A percentile compares a stretch with the other conserved stretches of the same genome.
phyloP scores from a whole-genome alignment of 2,113 vertebrate species.

The Myotis brandtii region DNA sequence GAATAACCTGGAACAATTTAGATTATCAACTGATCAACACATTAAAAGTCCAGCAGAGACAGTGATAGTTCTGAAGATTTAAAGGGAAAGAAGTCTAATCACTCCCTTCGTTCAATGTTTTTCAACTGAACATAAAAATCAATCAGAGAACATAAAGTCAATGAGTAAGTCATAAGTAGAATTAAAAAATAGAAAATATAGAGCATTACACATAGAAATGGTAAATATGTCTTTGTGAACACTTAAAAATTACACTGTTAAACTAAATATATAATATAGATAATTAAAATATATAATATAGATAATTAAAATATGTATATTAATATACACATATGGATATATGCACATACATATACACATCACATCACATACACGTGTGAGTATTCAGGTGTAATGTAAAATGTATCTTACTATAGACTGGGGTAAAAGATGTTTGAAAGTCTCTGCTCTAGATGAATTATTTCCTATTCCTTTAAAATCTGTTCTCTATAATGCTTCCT shows the following conservation, averaged over 20 bases:
- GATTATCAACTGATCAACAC: constrained; percentile 9
- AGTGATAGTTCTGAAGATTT: constrained; percentile 20
- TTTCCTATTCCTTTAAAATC: constrained; percentile 19
- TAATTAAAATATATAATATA: neutral
- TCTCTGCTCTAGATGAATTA: constrained; percentile 7
- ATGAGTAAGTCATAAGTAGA: neutral
- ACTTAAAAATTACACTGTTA: neutral
- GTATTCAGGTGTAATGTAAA: neutral
- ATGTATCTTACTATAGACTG: neutral
- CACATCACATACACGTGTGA: neutral
- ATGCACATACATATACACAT: neutral
- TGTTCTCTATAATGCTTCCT: neutral
- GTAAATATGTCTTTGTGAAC: constrained; percentile 30
- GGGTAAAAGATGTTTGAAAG: constrained; percentile 28
- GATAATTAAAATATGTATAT: constrained; percentile 8
- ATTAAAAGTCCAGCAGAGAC: constrained; percentile 22
- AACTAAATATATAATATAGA: neutral
- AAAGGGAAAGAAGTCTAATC: neutral
- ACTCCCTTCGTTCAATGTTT: neutral
- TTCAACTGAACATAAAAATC: neutral
- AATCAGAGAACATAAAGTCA: constrained; percentile 4
- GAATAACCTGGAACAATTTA: constrained; percentile 34
- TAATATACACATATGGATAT: neutral
- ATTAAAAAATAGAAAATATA: neutral
- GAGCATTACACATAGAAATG: neutral